Percentiles rank a stretch among this genome's conserved stretches.
These are phyloP conservation scores for Machimus atricapillus DNA, from an alignment of 2,888 invertebrate species.

Conservation along the genomic window DNA sequence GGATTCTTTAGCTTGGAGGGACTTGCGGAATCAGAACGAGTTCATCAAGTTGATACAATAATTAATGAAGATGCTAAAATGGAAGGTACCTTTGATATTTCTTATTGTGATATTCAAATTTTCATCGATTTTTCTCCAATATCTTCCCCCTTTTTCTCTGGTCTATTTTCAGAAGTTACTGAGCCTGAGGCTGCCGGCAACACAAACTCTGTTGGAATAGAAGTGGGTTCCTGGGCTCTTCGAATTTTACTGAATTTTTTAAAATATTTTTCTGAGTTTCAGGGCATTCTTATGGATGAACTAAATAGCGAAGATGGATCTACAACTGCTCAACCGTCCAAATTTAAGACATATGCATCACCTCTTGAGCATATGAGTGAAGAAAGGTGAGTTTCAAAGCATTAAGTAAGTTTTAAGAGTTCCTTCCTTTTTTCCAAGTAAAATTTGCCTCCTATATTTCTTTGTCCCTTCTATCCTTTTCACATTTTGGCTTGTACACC, in stretches of 20 bases:
- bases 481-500: too few relatives aligned
- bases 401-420: neutral
- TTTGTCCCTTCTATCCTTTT: neutral
- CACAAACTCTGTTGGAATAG: neutral
- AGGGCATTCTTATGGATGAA: neutral
- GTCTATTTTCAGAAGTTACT: neutral
- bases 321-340: neutral
- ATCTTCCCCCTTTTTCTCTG: neutral
- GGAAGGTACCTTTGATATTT: neutral
- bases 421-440: neutral
- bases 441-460: neutral
- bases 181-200: neutral
- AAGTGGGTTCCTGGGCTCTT: neutral
- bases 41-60: neutral
- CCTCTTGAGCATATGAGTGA: neutral
- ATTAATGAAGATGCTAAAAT: neutral
- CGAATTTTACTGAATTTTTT: neutral
- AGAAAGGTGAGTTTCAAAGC: neutral
- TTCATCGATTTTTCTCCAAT: neutral
- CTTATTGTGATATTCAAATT: neutral
- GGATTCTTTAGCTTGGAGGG: neutral
- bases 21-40: neutral
- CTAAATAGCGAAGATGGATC: neutral
- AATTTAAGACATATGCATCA: neutral
- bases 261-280: conserved; percentile 4